Base-by-base conservation (phyloP, 2,888 invertebrate genomes). In the Rosalia funebris region DNA sequence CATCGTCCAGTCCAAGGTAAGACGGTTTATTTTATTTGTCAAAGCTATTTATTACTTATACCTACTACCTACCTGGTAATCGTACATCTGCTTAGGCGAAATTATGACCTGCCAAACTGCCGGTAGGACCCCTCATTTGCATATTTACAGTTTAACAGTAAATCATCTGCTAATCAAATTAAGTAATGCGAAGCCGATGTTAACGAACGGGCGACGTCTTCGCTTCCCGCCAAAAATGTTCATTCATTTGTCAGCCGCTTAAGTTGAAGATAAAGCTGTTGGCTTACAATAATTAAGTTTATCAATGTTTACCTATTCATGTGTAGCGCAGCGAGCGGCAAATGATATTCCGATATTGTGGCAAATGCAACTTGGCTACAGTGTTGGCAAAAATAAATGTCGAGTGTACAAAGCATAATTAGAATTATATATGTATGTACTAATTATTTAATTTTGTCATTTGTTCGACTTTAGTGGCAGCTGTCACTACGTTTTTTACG, bases 1-100 rank as follows among this genome's bases (percentile, higher is more conserved):
- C 36, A 62, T 66, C 19, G 16, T 42, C 31, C 59, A 55, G 50
- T 62, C 66, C 14, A 72, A 72, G 71, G 72, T 73, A 53, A 67
- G 64, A n/a, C n/a, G 16, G 14, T 16, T 44, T 11, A n/a, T 1
- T 10, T 20, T 16, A 3, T 25, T 25, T 25, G 25, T 25, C 25
- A 7, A 25, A 3, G 25, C 7, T 7, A n/a, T n/a, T n/a, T n/a
- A n/a, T n/a, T n/a, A n/a, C n/a, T n/a, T n/a, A n/a, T n/a, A n/a
- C n/a, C n/a, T n/a, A n/a, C n/a, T n/a, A n/a, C n/a, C n/a, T n/a
- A n/a, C n/a, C n/a, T n/a, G n/a, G n/a, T n/a, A n/a, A n/a, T n/a
- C n/a, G n/a, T n/a, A n/a, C n/a, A n/a, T 25, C 3, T 25, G 25
- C 25, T 7, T 7, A 7, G 7, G 7, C 25, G 25, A 25, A 5